Evolutionary conservation across 2,888 invertebrate species (phyloP).

Genomic region (Zaprionus obscuricornis): DNA sequence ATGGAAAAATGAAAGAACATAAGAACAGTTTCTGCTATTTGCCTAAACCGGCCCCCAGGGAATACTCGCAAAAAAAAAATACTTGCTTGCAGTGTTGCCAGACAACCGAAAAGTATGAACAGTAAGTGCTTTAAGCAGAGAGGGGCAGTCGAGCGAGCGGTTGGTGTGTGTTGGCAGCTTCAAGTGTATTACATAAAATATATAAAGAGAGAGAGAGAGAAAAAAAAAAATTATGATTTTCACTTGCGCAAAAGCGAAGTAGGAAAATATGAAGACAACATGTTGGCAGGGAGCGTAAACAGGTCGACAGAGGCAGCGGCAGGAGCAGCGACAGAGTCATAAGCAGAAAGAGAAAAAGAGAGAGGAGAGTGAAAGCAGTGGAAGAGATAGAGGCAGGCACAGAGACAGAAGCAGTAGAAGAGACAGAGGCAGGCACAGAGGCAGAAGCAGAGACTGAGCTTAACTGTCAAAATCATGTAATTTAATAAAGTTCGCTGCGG

Average conservation of each 20-base stretch:
- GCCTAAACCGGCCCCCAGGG: conserved; percentile 74
- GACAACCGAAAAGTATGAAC: conserved; percentile 43
- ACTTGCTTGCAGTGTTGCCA: conserved; percentile 46
- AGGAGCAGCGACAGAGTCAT: too few relatives aligned
- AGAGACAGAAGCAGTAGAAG: neutral
- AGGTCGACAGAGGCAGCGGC: too few relatives aligned
- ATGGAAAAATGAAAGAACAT: too few relatives aligned
- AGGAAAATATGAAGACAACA: conserved; percentile 22
- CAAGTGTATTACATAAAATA: conserved; percentile 70
- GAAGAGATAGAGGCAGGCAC: neutral
- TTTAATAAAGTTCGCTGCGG: conserved; percentile 83
- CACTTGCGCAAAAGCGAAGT: conserved; percentile 44
- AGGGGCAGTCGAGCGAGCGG: neutral
- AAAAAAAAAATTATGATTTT: conserved; percentile 70
- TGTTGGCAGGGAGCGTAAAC: neutral
- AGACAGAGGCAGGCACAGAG: neutral
- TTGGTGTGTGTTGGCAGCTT: conserved; percentile 51
- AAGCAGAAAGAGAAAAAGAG: too few relatives aligned
- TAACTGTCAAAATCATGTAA: conserved; percentile 83
- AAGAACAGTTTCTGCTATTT: conserved; percentile 40
- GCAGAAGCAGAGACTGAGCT: conserved; percentile 23
- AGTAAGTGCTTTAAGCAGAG: neutral
- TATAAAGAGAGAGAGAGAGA: too few relatives aligned
- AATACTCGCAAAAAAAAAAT: conserved; percentile 42
- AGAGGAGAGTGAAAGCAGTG: neutral